A percentile compares a stretch with the other conserved stretches of the same genome.
Evolutionary conservation across 1,140 invertebrate genomes (phyloP).

Genomic region (Paramacrobiotus metropolitanus): DNA sequence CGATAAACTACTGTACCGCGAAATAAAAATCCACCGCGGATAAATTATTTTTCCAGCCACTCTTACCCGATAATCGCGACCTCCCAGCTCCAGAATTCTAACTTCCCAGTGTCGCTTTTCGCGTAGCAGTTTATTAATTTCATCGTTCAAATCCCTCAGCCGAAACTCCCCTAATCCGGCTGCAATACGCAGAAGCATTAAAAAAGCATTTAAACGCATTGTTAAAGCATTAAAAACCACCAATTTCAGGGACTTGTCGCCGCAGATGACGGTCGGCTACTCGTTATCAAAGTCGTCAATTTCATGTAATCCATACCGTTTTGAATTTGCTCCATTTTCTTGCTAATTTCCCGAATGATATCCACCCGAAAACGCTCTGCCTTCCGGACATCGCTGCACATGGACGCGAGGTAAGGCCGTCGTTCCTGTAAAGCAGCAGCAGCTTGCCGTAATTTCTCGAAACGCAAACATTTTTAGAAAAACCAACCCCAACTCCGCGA

Average conservation of each 20-base stretch:
- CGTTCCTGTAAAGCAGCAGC: conserved; percentile 33
- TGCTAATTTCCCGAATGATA: conserved; percentile 85
- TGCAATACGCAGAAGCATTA: conserved; percentile 26
- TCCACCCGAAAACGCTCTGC: conserved; percentile 86
- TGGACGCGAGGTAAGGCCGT: conserved; percentile 70
- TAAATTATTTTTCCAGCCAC: neutral
- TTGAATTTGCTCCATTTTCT: conserved; percentile 98
- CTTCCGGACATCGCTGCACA: conserved; percentile 64
- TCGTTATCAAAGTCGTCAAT: no score
- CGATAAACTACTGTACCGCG: no score
- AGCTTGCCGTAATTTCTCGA: conserved; percentile 5
- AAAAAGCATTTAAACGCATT: no score
- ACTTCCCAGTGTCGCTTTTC: conserved; percentile 91
- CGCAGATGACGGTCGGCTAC: no score
- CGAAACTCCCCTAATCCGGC: conserved; percentile 93
- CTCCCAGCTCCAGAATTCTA: conserved; percentile 78
- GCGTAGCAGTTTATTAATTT: conserved; percentile 89
- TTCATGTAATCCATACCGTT: conserved; percentile 37
- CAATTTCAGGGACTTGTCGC: neutral
- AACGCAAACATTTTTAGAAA: conserved; percentile 7
- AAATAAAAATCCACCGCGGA: no score
- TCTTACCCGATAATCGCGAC: conserved; percentile 59
- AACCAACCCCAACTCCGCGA: conserved; percentile 16
- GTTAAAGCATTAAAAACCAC: no score
- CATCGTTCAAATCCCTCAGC: conserved; percentile 91